Percentiles rank a stretch among this genome's conserved stretches.
phyloP scores from a whole-genome alignment of 2,113 vertebrate genomes.

The Sphyrna mokarran region DNA sequence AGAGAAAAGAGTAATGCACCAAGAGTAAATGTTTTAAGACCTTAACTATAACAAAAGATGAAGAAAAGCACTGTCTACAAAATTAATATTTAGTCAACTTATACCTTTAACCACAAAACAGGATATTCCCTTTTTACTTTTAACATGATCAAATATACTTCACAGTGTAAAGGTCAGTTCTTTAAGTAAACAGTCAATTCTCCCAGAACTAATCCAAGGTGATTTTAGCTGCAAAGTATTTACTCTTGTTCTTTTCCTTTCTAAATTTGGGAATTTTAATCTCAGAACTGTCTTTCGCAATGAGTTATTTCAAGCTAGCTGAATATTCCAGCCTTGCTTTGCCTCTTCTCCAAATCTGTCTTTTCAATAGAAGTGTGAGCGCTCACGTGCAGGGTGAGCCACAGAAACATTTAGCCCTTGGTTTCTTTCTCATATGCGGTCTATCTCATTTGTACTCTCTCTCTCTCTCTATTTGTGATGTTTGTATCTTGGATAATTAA shows the following conservation, averaged over 20 bases:
- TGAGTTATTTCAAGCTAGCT: neutral
- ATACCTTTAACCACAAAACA: neutral
- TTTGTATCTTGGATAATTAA: too few species aligned
- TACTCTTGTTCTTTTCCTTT: neutral
- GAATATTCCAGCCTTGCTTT: too few species aligned
- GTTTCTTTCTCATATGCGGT: too few species aligned
- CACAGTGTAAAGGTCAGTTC: too few species aligned
- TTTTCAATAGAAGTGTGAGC: too few species aligned
- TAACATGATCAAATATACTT: neutral
- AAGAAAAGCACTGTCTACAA: too few species aligned
- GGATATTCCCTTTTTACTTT: neutral
- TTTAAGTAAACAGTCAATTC: neutral
- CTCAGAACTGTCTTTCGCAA: neutral
- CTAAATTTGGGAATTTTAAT: neutral
- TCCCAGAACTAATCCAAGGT: neutral
- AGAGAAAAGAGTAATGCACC: neutral
- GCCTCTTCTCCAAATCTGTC: too few species aligned
- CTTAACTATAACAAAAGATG: neutral
- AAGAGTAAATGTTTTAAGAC: neutral
- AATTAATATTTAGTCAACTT: neutral
- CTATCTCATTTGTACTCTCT: too few species aligned
- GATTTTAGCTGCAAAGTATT: neutral
- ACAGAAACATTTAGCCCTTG: too few species aligned
- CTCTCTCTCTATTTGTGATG: too few species aligned
- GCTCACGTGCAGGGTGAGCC: too few species aligned